Percentiles rank a stretch among this genome's conserved stretches.
phyloP scores from a whole-genome alignment of 1,140 invertebrate genomes.

The Aphidius gifuensis region DNA sequence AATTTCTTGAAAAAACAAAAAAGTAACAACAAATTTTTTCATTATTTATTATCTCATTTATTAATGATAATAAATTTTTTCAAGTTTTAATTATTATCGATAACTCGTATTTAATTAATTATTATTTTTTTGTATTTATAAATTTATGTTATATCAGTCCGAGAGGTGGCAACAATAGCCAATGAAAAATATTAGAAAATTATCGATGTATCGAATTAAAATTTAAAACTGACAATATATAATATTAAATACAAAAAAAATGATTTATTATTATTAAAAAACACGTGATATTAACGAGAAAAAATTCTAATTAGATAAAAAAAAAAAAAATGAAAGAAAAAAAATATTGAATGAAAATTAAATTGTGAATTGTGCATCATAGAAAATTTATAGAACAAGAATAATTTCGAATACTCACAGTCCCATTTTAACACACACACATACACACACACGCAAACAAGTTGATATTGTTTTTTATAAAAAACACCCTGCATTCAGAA shows the following conservation, averaged over 20 bases:
- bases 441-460: too few relatives aligned
- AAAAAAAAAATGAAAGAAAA: neutral
- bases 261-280: neutral
- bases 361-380: too few relatives aligned
- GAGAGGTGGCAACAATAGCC: conserved; percentile 21
- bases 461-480: too few relatives aligned
- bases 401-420: too few relatives aligned
- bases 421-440: too few relatives aligned
- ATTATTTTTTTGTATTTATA: conserved; percentile 13
- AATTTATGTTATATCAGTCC: conserved; percentile 25
- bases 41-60: neutral
- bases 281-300: conserved; percentile 1
- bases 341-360: neutral
- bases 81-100: neutral
- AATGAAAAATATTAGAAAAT: conserved; percentile 13
- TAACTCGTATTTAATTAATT: conserved; percentile 6
- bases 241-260: neutral
- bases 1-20: too few relatives aligned
- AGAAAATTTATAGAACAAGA: too few relatives aligned
- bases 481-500: too few relatives aligned
- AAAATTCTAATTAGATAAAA: conserved; percentile 3
- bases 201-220: conserved; percentile 8
- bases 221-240: neutral
- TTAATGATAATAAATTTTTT: too few relatives aligned
- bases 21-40: neutral